phyloP scores from a whole-genome alignment of 1,140 invertebrate species.

The Drosophila dunni region DNA sequence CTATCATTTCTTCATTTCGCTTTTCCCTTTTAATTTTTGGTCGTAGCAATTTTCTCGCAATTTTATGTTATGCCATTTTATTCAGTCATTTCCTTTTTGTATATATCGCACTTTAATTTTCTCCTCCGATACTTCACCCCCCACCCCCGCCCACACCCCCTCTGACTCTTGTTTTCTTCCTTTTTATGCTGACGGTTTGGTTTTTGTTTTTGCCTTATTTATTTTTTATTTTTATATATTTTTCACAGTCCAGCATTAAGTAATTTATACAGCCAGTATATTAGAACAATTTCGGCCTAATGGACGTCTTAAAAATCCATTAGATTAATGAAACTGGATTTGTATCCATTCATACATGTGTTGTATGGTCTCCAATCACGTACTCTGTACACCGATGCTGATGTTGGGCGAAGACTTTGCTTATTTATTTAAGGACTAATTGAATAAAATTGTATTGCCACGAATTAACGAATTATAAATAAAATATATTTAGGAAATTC shows the following conservation, averaged over 20 bases:
- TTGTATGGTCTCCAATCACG: neutral
- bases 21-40: slow-evolving; percentile 62
- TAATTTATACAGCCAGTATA: slow-evolving; percentile 54
- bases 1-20: slow-evolving; percentile 21
- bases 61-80: slow-evolving; percentile 70
- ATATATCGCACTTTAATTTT: slow-evolving; percentile 64
- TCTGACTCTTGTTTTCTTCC: neutral
- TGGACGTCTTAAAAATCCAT: slow-evolving; percentile 55
- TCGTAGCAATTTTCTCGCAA: slow-evolving; percentile 55
- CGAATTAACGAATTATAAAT: neutral
- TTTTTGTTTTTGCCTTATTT: slow-evolving; percentile 14
- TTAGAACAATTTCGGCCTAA: slow-evolving; percentile 46
- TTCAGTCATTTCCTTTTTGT: slow-evolving; percentile 45
- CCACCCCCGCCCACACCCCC: too few relatives aligned
- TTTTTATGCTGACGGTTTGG: slow-evolving; percentile 35
- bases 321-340: slow-evolving; percentile 56
- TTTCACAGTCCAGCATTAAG: slow-evolving; percentile 48
- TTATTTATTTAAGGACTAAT: slow-evolving; percentile 6
- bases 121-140: slow-evolving; percentile 42
- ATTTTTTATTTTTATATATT: slow-evolving; percentile 17
- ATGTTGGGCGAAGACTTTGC: slow-evolving; percentile 16
- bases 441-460: slow-evolving; percentile 7
- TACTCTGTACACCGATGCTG: neutral
- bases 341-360: slow-evolving; percentile 1
- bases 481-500: neutral